Base-by-base conservation (phyloP, 2,888 invertebrate species). In the Gandaritis pyraliata region DNA sequence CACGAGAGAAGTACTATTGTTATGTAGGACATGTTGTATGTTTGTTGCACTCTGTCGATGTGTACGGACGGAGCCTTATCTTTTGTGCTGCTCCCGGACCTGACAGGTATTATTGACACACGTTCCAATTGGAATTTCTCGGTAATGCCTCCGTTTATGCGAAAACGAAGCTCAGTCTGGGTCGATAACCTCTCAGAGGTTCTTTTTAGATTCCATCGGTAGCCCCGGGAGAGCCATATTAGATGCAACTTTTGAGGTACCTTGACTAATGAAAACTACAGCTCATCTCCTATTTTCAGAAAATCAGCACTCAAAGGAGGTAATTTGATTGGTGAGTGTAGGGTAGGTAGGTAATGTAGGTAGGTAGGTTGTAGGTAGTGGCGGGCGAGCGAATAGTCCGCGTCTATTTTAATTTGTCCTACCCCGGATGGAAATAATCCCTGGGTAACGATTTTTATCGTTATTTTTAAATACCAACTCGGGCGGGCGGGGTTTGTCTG, bases 381-480 rank as follows among this genome's bases (percentile, higher is more conserved):
- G 54, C 16, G 43, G 43, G 7, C 29, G 63, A 63, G 23, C 64
- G 65, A 65, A 67, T 70, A 68, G 66, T 65, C 62, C 56, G 59
- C 68, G 72, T 79, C 81, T 80, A 79, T 78, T 80, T 80, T 75
- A 77, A 81, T 80, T 80, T 73, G 74, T 75, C 71, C 72, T 71
- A 72, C 75, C 75, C 74, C 76, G 74, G 74, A 73, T 81, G 71
- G 75, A 85, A 85, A 85, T 83, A 82, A 80, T 77, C 73, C 74
- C 72, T 71, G 71, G 69, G 72, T 85, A 86, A 85, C 84, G 86
- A 86, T 86, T 85, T 84, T 84, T 81, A 79, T 75, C 69, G 77
- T 76, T 85, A 85, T 84, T 85, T 85, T 78, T 80, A 83, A 80
- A 78, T 65, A 56, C 63, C 13, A 43, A 55, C 66, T 62, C 64